Evolutionary conservation across 37 sponge, comb jelly and placozoan genomes (phyloP).

Genomic region (Axinella damicornis): DNA sequence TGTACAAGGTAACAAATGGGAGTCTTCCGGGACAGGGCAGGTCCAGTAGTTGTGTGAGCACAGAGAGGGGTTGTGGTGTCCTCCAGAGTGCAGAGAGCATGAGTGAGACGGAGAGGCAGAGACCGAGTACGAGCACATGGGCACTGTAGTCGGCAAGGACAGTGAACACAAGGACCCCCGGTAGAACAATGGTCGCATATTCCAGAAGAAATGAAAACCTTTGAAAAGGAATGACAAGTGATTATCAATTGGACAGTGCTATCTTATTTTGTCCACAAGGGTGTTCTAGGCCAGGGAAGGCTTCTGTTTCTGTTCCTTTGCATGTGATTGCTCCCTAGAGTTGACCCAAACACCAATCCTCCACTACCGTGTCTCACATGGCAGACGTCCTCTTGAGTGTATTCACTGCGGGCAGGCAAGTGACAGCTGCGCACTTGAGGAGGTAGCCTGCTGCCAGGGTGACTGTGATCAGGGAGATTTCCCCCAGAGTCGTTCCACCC

Average conservation of each 20-base stretch:
- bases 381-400: neutral
- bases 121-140: neutral
- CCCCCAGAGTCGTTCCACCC: constrained; percentile 66
- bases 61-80: no score
- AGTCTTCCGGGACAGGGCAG: constrained; percentile 23
- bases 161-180: constrained; percentile 74
- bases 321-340: no score
- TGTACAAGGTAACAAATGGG: constrained; percentile 69
- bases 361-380: neutral
- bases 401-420: constrained; percentile 12
- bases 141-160: constrained; percentile 59
- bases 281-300: no score
- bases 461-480: constrained; percentile 51
- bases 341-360: no score
- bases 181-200: constrained; percentile 40
- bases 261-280: no score
- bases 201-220: constrained; percentile 40
- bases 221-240: neutral
- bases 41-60: neutral
- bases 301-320: no score
- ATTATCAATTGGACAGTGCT: no score
- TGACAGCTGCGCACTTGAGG: constrained; percentile 12
- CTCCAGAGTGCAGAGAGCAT: neutral
- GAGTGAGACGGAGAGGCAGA: neutral
- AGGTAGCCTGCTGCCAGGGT: constrained; percentile 28